phyloP scores from a whole-genome alignment of 2,888 invertebrate species.

The Oxystoma pomonae region DNA sequence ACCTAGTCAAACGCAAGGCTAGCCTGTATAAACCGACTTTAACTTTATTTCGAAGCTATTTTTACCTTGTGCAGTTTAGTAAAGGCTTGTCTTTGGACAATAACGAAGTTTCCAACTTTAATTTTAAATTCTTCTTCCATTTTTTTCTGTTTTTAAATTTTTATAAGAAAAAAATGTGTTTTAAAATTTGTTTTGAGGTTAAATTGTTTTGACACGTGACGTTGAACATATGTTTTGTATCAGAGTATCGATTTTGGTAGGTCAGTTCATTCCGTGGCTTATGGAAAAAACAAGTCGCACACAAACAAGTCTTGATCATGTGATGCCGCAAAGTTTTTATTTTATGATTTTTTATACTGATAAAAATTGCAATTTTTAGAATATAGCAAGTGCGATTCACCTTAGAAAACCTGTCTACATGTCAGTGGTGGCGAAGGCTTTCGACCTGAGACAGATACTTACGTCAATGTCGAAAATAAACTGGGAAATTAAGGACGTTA shows the following conservation, averaged over 20 bases:
- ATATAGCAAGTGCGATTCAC: constrained; percentile 67
- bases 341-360: too few species aligned
- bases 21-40: too few species aligned
- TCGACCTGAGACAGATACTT: constrained; percentile 73
- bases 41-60: too few species aligned
- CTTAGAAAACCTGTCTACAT: constrained; percentile 83
- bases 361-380: constrained; percentile 47
- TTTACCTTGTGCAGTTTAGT: constrained; percentile 69
- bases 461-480: constrained; percentile 87
- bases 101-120: constrained; percentile 66
- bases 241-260: too few species aligned
- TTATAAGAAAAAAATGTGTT: too few species aligned
- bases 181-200: constrained; percentile 11
- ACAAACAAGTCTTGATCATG: too few species aligned
- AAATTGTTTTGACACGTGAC: too few species aligned
- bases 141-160: constrained; percentile 5
- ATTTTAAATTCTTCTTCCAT: constrained; percentile 43
- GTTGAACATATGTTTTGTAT: too few species aligned
- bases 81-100: constrained; percentile 74
- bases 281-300: too few species aligned
- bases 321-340: too few species aligned
- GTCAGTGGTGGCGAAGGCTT: constrained; percentile 74
- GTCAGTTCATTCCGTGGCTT: too few species aligned
- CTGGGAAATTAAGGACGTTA: constrained; percentile 94
- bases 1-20: too few species aligned